Evolutionary conservation across 30 jellyfish, hydroid and myxozoan species (phyloP), one percentile per base, ranked within the genome.

Genomic region (Turritopsis dohrnii): DNA sequence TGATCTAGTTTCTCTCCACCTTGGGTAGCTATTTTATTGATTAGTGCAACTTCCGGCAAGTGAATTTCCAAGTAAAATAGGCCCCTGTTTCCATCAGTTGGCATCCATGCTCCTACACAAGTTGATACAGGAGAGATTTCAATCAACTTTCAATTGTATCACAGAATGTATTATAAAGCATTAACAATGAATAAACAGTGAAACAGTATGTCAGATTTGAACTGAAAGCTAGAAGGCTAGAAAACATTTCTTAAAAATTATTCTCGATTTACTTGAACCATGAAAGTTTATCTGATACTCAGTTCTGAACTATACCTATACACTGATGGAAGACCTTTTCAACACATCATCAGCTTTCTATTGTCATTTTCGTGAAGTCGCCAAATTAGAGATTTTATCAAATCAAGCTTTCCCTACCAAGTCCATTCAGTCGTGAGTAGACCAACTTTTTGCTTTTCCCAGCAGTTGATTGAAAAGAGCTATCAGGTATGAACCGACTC

Each of bases 1-100:
- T 41, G 60, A 41, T 41, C 60, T 3, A 41, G 13, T 13, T 41
- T 41, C 72, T 65, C 20, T 27, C 89, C 95, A 18, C 95, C 96
- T 85, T 90, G 96, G 26, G 86, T 85, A 5, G 96, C 94, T n/a
- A 90, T 65, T 79, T 83, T 81, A 54, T 82, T 80, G 31, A 90
- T 87, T 76, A 90, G 65, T 25, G 96, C 96, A 54, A 90, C 23
- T 24, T 90, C 91, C 16, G 96, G 94, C 52, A 90, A 75, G 13
- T 29, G 65, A 23, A 90, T 79, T 79, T 90, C 85, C 85, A 90
- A 81, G 76, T 79, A 84, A 4, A 81, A 65, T 84, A 85, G 71
- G 23, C 81, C 89, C 60, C 28, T 60, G 24, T 82, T 80, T 16
- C 13, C 28, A 53, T 90, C 96, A 19, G 69, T 52, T 25, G 91